These are phyloP conservation scores for Selenia dentaria DNA, from an alignment of 2,888 invertebrate species.

Conservation along the genomic window DNA sequence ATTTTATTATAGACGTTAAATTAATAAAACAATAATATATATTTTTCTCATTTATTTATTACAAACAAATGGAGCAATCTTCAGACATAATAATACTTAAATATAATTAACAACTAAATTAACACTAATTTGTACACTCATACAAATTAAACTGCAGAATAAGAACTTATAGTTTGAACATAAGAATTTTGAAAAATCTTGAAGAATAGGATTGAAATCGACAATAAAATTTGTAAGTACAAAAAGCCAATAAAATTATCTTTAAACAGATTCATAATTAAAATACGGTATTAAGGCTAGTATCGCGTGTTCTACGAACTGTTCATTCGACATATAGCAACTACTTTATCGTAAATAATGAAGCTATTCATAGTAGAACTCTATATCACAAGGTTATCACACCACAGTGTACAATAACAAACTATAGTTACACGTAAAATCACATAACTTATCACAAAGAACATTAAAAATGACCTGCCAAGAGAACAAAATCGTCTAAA, in stretches of 20 bases:
- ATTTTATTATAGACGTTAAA: too few species aligned
- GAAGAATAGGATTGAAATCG: constrained; percentile 21
- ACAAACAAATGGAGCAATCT: constrained; percentile 8
- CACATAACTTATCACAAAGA: constrained; percentile 29
- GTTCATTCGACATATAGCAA: constrained; percentile 61
- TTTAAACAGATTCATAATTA: constrained; percentile 46
- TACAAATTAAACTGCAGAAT: constrained; percentile 7
- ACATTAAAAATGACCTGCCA: constrained; percentile 16
- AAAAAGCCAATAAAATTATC: constrained; percentile 69
- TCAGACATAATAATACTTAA: background rate
- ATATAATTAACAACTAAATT: constrained; percentile 1
- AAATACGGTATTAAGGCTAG: constrained; percentile 48
- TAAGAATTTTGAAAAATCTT: constrained; percentile 15
- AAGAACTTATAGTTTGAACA: constrained; percentile 10
- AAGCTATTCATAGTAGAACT: constrained; percentile 48
- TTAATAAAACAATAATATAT: too few species aligned
- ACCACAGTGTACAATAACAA: constrained; percentile 37
- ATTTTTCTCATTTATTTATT: constrained; percentile 8
- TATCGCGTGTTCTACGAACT: constrained; percentile 80
- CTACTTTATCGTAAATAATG: constrained; percentile 52
- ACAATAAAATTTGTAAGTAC: constrained; percentile 66
- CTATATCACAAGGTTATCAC: constrained; percentile 76
- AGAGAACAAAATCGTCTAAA: background rate
- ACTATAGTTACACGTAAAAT: constrained; percentile 34
- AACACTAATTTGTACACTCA: constrained; percentile 19